These are phyloP conservation scores for Lithophane socia DNA, from an alignment of 2,888 invertebrate genomes.

Conservation along the genomic window DNA sequence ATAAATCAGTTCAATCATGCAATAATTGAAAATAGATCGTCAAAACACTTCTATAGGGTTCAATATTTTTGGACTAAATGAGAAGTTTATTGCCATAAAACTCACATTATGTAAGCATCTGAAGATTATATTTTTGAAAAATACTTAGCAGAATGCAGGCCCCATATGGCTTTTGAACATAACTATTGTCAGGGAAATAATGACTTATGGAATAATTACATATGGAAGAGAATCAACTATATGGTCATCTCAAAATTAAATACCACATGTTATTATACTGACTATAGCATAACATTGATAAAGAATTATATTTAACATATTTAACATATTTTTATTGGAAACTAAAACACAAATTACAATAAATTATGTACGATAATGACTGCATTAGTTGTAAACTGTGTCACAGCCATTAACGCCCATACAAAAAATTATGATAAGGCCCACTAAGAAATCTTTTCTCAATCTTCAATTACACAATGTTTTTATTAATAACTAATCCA, in stretches of 20 bases:
- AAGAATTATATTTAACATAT: too few species aligned
- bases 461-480: constrained; percentile 7
- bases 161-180: not conserved
- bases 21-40: not conserved
- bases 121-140: not conserved
- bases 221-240: not conserved
- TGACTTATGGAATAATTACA: too few species aligned
- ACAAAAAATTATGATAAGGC: constrained; percentile 27
- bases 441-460: constrained; percentile 7
- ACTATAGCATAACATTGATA: constrained; percentile 25
- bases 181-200: not conserved
- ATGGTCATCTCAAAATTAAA: not conserved
- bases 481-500: not conserved
- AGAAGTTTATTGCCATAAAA: not conserved
- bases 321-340: too few species aligned
- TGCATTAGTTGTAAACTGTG: too few species aligned
- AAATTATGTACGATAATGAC: too few species aligned
- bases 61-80: not conserved
- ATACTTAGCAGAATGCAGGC: not conserved
- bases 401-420: too few species aligned
- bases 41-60: not conserved
- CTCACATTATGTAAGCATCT: not conserved
- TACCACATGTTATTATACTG: not conserved
- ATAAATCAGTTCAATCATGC: not conserved
- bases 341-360: too few species aligned